Evolutionary conservation across 2,888 invertebrate genomes (phyloP).

Genomic region (Parnassius glacialis): DNA sequence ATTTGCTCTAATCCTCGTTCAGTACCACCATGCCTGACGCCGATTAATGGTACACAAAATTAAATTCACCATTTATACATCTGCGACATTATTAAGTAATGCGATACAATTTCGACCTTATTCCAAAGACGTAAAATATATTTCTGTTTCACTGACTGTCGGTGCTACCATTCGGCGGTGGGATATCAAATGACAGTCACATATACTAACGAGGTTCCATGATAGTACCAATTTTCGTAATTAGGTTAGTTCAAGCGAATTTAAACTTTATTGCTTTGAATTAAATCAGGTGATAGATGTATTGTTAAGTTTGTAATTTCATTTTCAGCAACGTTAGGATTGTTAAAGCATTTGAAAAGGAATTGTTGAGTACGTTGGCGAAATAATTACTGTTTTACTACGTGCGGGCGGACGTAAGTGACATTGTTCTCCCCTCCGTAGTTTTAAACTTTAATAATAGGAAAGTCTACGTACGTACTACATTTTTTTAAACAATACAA

Average conservation of each 20-base stretch:
- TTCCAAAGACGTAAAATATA: conserved; percentile 37
- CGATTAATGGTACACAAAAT: conserved; percentile 74
- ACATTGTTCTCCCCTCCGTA: conserved; percentile 15
- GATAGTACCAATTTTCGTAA: conserved; percentile 54
- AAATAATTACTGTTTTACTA: conserved; percentile 52
- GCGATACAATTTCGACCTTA: conserved; percentile 46
- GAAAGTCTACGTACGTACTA: conserved; percentile 1
- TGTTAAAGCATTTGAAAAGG: conserved; percentile 64
- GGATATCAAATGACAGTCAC: conserved; percentile 70
- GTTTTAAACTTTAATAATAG: conserved; percentile 19
- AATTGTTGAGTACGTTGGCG: conserved; percentile 56
- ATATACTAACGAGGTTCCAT: conserved; percentile 68
- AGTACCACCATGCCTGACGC: conserved; percentile 55
- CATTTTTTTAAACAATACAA: conserved; percentile 12
- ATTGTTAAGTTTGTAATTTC: conserved; percentile 40
- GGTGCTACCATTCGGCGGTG: conserved; percentile 46
- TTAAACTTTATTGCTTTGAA: conserved; percentile 46
- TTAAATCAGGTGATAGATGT: conserved; percentile 19
- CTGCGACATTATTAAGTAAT: conserved; percentile 43
- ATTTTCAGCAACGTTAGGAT: conserved; percentile 50
- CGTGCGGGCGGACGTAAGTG: conserved; percentile 19
- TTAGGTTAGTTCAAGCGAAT: conserved; percentile 41
- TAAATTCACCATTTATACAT: conserved; percentile 71
- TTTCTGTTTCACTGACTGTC: conserved; percentile 37
- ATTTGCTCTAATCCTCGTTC: conserved; percentile 61